A percentile compares a stretch with the other conserved stretches of the same genome.
Conservation (phyloP, 2,113 vertebrate genomes). For the Lutjanus erythropterus region DNA sequence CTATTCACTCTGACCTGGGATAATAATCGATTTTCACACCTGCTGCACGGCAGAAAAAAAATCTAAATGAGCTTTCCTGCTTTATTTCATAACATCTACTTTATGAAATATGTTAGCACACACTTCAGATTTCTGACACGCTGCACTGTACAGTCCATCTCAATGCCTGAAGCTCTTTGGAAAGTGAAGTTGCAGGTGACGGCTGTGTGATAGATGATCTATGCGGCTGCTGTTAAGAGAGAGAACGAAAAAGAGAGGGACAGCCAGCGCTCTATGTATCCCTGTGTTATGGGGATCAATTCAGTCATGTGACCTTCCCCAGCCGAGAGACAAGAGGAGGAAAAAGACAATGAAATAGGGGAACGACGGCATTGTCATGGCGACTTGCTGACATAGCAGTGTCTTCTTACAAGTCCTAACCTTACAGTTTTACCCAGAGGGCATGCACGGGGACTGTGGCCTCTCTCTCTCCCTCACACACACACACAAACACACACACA, state of each 20-base stretch:
- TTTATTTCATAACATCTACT: conserved; percentile 44
- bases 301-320: conserved; percentile 74
- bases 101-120: conserved; percentile 11
- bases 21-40: conserved; percentile 43
- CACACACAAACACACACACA: neutral
- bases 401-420: conserved; percentile 84
- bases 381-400: conserved; percentile 83
- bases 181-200: conserved; percentile 48
- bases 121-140: conserved; percentile 23
- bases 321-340: conserved; percentile 56
- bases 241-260: conserved; percentile 45
- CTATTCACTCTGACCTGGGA: conserved; percentile 27
- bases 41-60: neutral
- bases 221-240: conserved; percentile 22
- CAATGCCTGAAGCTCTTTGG: conserved; percentile 23
- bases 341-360: conserved; percentile 75
- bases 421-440: conserved; percentile 75
- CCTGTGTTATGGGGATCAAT: conserved; percentile 67
- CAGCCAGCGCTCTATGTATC: conserved; percentile 39
- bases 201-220: conserved; percentile 56
- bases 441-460: conserved; percentile 46
- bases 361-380: conserved; percentile 77
- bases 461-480: conserved; percentile 20
- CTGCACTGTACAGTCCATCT: conserved; percentile 15
- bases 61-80: conserved; percentile 24